Evolutionary conservation across 2,888 invertebrate species (phyloP), one percentile per base, ranked within the genome.

Genomic region (Rhamnusium bicolor): DNA sequence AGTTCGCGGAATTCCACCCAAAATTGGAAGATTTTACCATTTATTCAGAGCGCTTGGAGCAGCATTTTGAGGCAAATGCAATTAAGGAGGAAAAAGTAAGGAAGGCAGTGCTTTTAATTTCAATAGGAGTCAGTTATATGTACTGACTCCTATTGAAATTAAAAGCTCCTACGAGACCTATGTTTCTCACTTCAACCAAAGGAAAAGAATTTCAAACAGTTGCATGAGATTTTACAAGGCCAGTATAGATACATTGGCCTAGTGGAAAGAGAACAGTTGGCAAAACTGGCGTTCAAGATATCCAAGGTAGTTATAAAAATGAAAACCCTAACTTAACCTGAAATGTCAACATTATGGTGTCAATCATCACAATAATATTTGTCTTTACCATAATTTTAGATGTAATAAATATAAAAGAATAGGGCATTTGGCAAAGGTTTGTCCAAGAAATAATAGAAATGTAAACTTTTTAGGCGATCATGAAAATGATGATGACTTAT

Each of bases 101-200:
- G n/a, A n/a, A n/a, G n/a, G n/a, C n/a, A n/a, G n/a, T n/a, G 24
- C 24, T 24, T 24, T 6, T 24, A 24, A 58, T 29, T 12, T 58
- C 58, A 5, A 27, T 58, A 32, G 32, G 58, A 29, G 16, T 14
- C 8, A 58, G 21, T 3, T n/a, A n/a, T n/a, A n/a, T n/a, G n/a
- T n/a, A n/a, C n/a, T n/a, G n/a, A n/a, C n/a, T n/a, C n/a, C n/a
- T n/a, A n/a, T n/a, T n/a, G n/a, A n/a, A 58, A 29, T 0, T 58
- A 58, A 10, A 58, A 58, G 16, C 32, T 58, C 16, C 8, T 58
- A 14, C n/a, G 66, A 27, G 66, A 66, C 18, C 8, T 76, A 49
- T 72, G 76, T 56, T 46, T 63, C 32, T 76, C 78, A 12, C 8
- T 7, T 0, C 47, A 56, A 32, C 71, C 72, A 4, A 72, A 60